Percentiles rank a stretch among this genome's conserved stretches.
These are phyloP conservation scores for Protobothrops flavoviridis DNA, from an alignment of 2,113 vertebrate genomes.

Conservation along the genomic window DNA sequence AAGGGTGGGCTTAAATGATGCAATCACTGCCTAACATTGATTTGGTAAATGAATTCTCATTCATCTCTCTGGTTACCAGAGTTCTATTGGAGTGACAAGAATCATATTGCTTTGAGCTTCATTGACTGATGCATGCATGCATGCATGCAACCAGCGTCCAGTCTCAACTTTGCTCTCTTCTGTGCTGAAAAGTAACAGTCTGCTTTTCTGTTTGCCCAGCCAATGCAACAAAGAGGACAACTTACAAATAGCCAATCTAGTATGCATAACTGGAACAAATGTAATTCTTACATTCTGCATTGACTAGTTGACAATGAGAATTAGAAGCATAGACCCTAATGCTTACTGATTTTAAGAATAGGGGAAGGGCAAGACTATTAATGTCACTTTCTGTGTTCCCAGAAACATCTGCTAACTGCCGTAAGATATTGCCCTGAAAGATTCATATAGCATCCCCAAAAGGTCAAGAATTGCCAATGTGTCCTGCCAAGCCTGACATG, in stretches of 20 bases:
- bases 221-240: neutral
- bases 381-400: neutral
- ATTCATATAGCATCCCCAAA: neutral
- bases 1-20: neutral
- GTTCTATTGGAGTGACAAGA: neutral
- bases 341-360: neutral
- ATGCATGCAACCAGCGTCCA: neutral
- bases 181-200: neutral
- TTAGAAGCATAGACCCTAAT: neutral
- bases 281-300: neutral
- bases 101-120: neutral
- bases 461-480: neutral
- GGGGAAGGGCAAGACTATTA: neutral
- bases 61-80: neutral
- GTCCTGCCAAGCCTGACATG: neutral
- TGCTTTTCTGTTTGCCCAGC: neutral
- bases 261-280: neutral
- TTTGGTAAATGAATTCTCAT: neutral
- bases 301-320: neutral
- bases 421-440: neutral
- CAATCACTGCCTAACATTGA: neutral
- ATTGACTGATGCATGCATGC: neutral
- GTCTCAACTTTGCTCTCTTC: neutral
- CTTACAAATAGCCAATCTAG: neutral
- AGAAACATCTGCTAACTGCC: neutral